Evolutionary conservation across 1,140 invertebrate genomes (phyloP).

Genomic region (Trachymyrmex cornetzi): DNA sequence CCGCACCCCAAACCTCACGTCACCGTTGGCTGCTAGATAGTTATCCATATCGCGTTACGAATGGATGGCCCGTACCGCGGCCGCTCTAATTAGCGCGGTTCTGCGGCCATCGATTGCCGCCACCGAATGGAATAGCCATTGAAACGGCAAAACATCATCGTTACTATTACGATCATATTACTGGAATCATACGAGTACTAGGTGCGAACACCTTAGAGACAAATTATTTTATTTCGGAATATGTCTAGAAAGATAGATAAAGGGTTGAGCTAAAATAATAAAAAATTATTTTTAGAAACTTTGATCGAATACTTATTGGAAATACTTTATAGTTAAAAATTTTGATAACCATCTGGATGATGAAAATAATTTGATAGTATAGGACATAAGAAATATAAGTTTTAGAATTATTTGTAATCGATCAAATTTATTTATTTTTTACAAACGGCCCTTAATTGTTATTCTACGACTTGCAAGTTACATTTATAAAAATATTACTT

Average conservation of each 20-base stretch:
- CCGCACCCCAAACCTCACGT: conserved; percentile 40
- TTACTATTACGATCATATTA: conserved; percentile 7
- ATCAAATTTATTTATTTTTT: conserved; percentile 4
- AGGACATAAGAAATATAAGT: background rate
- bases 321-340: background rate
- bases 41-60: conserved; percentile 65
- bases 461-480: background rate
- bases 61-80: conserved; percentile 45
- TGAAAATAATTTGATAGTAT: background rate
- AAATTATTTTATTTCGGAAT: background rate
- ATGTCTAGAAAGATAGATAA: background rate
- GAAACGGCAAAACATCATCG: conserved; percentile 8
- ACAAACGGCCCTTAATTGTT: background rate
- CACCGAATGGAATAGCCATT: conserved; percentile 10
- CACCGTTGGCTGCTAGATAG: conserved; percentile 53
- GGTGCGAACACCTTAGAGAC: background rate
- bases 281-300: background rate
- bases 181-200: conserved; percentile 1
- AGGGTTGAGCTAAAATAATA: background rate
- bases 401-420: background rate
- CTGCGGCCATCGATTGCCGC: conserved; percentile 53
- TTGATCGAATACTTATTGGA: background rate
- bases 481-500: background rate
- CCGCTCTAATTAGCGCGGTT: conserved; percentile 57
- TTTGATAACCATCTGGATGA: background rate